phyloP scores from a whole-genome alignment of 2,888 invertebrate species.

The Ichneumon xanthorius region DNA sequence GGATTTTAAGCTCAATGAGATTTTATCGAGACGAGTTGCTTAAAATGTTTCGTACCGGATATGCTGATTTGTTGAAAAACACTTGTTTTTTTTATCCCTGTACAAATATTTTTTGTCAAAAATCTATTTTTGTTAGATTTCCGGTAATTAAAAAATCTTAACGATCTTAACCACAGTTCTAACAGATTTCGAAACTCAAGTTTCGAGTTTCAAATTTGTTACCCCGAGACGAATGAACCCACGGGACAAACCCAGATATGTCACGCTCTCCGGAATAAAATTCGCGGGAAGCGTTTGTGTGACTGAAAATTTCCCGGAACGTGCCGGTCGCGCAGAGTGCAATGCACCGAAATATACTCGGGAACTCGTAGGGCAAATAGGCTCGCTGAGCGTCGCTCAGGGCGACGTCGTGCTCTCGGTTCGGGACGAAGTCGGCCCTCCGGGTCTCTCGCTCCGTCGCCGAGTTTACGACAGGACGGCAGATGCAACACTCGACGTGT shows the following conservation, averaged over 20 bases:
- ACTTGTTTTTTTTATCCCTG: too few species aligned
- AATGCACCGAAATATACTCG: neutral
- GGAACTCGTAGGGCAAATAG: neutral
- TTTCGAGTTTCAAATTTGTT: too few species aligned
- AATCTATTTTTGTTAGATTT: too few species aligned
- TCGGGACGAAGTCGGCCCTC: neutral
- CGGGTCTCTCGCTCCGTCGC: conserved; percentile 24
- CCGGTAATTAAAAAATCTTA: too few species aligned
- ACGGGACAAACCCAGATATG: neutral
- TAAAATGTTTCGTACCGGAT: too few species aligned
- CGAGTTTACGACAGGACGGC: conserved; percentile 34
- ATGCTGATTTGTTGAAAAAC: too few species aligned
- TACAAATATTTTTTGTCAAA: too few species aligned
- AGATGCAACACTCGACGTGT: conserved; percentile 34
- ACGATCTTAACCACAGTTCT: too few species aligned
- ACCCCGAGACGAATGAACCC: neutral
- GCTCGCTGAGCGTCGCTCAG: neutral
- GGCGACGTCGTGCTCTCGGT: conserved; percentile 15
- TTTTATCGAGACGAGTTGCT: too few species aligned
- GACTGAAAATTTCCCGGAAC: conserved; percentile 28
- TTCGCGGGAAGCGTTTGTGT: conserved; percentile 32
- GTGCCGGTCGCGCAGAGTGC: conserved; percentile 4
- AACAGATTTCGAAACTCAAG: too few species aligned
- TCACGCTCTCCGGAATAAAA: conserved; percentile 27
- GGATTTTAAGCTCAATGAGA: too few species aligned